These are phyloP conservation scores for Antheraea pernyi DNA, from an alignment of 1,140 invertebrate species.

Conservation along the genomic window DNA sequence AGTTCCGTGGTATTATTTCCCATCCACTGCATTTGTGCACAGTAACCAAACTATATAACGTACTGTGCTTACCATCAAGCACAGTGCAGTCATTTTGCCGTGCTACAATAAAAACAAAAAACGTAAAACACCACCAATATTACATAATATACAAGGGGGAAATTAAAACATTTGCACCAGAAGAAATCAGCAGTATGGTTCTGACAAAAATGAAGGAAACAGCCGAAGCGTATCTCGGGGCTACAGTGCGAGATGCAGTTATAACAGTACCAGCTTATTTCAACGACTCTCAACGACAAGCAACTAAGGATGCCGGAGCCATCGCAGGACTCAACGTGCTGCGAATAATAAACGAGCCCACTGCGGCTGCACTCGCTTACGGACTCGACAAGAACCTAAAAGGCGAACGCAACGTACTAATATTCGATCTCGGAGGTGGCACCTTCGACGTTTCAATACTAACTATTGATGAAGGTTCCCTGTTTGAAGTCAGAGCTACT, in stretches of 20 bases:
- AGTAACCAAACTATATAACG: no score
- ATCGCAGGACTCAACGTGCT: constrained; percentile 84
- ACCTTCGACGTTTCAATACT: constrained; percentile 93
- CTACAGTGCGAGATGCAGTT: constrained; percentile 82
- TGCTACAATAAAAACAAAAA: no score
- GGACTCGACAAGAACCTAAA: constrained; percentile 84
- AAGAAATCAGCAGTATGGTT: constrained; percentile 80
- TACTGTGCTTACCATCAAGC: no score
- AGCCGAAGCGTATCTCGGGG: constrained; percentile 86
- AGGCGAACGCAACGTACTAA: constrained; percentile 85
- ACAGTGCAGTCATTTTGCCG: no score
- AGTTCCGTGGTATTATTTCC: no score
- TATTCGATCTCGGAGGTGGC: constrained; percentile 83
- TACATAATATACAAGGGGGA: no score
- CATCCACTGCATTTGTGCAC: no score
- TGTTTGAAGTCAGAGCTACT: constrained; percentile 88
- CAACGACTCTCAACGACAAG: constrained; percentile 72
- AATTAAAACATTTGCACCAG: constrained; percentile 84
- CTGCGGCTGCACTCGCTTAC: constrained; percentile 87
- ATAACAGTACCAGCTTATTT: constrained; percentile 71
- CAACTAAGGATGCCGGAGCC: constrained; percentile 88
- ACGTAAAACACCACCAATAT: no score
- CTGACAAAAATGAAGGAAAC: no score
- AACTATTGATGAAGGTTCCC: constrained; percentile 90
- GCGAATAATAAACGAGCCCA: constrained; percentile 87